Evolutionary conservation across 2,113 vertebrate genomes (phyloP).

Genomic region (Hippocampus barbouri): DNA sequence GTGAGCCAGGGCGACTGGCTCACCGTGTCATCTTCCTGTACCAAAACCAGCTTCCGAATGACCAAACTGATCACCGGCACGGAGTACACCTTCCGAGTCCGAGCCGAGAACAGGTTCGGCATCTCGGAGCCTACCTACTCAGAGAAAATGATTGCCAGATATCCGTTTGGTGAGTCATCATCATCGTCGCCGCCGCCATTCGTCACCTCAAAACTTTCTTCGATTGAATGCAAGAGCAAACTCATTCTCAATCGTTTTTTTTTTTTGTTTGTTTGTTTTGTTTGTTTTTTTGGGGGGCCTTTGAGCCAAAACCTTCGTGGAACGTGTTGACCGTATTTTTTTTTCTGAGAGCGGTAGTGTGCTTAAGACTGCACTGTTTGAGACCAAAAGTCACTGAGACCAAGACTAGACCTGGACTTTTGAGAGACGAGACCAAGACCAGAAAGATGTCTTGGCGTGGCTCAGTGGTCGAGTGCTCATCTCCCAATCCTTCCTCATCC

Average conservation of each 20-base stretch:
- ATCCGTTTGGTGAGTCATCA: constrained; percentile 86
- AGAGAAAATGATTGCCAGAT: constrained; percentile 83
- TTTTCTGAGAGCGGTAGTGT: no score
- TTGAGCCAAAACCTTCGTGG: no score
- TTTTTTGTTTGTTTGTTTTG: no score
- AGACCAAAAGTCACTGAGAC: neutral
- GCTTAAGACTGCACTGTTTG: no score
- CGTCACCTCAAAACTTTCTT: neutral
- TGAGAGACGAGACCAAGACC: no score
- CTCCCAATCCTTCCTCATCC: no score
- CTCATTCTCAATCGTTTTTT: neutral
- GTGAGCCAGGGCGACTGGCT: constrained; percentile 91
- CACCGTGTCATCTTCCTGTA: constrained; percentile 82
- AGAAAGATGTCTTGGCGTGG: no score
- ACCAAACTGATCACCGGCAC: constrained; percentile 86
- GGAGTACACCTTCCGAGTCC: constrained; percentile 92
- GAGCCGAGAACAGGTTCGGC: constrained; percentile 94
- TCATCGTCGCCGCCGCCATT: no score
- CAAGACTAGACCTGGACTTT: neutral
- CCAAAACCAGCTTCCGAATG: constrained; percentile 89
- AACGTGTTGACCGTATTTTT: no score
- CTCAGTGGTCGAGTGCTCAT: no score
- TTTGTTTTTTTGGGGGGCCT: no score
- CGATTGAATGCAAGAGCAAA: neutral
- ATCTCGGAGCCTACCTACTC: constrained; percentile 88